Percentiles rank a stretch among this genome's conserved stretches.
Conservation (phyloP, 2,888 invertebrate species). For the Ophioninae sp. region DNA sequence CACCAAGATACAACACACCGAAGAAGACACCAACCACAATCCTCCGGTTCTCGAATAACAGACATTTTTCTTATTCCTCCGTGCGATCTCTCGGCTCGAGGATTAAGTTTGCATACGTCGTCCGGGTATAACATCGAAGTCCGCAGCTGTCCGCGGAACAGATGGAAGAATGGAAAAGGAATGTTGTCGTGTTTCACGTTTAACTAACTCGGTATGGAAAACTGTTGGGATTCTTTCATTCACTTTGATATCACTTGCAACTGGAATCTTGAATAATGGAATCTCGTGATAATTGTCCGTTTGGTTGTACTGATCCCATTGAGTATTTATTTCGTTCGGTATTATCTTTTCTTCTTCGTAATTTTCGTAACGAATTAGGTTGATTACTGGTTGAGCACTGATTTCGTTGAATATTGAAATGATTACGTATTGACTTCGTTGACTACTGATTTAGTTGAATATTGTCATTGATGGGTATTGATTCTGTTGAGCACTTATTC, state of each 20-base stretch:
- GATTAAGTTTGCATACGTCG: constrained; percentile 39
- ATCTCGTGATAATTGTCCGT: no score
- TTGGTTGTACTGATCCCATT: no score
- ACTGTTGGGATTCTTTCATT: not conserved
- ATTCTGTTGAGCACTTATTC: no score
- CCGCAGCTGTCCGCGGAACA: not conserved
- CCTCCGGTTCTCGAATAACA: constrained; percentile 6
- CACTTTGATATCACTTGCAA: not conserved
- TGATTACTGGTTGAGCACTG: no score
- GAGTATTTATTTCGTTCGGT: no score
- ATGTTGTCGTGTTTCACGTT: no score
- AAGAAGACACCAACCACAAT: constrained; percentile 30
- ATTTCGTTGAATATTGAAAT: no score
- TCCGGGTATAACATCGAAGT: not conserved
- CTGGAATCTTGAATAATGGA: not conserved
- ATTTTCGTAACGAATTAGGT: no score
- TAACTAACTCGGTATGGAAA: not conserved
- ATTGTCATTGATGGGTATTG: no score
- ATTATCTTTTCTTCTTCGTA: no score
- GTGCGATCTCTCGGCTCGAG: not conserved
- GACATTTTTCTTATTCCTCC: constrained; percentile 9
- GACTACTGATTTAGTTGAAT: no score
- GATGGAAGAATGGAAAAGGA: constrained; percentile 3
- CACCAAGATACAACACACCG: constrained; percentile 5
- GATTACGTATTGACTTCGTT: no score